phyloP scores from a whole-genome alignment of 2,888 invertebrate genomes.

The Ganaspis brasiliensis region DNA sequence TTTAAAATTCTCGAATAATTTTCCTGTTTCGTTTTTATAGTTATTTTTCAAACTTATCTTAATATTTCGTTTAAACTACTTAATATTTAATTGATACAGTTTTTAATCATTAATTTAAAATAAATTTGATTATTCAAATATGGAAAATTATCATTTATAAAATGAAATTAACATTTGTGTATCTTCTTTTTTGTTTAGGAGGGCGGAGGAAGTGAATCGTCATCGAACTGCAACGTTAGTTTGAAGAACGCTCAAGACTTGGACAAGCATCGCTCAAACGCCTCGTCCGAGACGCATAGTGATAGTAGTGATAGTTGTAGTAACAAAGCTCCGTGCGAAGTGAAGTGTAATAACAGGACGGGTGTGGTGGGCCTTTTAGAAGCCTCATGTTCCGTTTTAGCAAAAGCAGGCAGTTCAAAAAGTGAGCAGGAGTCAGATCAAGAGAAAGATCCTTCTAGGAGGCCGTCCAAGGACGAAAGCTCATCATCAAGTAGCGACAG shows the following conservation, averaged over 20 bases:
- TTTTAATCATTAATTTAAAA: too few species aligned
- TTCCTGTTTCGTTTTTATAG: too few species aligned
- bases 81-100: too few species aligned
- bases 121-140: too few species aligned
- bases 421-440: conserved; percentile 72
- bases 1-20: too few species aligned
- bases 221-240: conserved; percentile 80
- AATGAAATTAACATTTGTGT: too few species aligned
- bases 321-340: conserved; percentile 73
- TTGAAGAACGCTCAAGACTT: conserved; percentile 78
- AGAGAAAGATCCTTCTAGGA: conserved; percentile 80
- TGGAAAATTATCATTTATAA: too few species aligned
- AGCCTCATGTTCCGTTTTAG: conserved; percentile 58
- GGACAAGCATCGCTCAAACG: conserved; percentile 77
- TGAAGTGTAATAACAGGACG: conserved; percentile 70
- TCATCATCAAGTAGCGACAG: conserved; percentile 87
- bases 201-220: conserved; percentile 85
- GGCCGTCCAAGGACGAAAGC: conserved; percentile 90
- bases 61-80: too few species aligned
- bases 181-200: too few species aligned
- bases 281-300: conserved; percentile 78
- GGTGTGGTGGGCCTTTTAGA: conserved; percentile 59
- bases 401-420: conserved; percentile 59
- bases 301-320: conserved; percentile 80
- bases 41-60: too few species aligned